These are phyloP conservation scores for Trileptium ribeirensis DNA, from an alignment of 2,888 invertebrate species.

Conservation along the genomic window DNA sequence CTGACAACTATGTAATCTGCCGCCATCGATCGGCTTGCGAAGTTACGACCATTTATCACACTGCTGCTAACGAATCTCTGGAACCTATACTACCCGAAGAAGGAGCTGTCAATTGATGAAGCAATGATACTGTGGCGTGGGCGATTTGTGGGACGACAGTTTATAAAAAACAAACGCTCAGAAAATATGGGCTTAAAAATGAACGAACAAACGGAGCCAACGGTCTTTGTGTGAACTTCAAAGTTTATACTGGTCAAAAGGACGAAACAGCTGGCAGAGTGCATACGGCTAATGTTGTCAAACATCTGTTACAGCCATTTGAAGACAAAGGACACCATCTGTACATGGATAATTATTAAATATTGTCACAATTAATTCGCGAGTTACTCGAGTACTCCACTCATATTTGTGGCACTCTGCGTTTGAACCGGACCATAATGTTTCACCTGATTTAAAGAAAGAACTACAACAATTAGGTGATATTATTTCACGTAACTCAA, in stretches of 20 bases:
- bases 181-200: neutral
- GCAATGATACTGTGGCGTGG: neutral
- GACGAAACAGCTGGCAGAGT: neutral
- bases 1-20: neutral
- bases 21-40: neutral
- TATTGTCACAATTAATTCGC: too few relatives aligned
- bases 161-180: neutral
- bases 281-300: neutral
- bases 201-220: too few relatives aligned
- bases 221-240: neutral
- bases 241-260: neutral
- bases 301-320: neutral
- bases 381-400: too few relatives aligned
- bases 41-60: neutral
- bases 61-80: neutral
- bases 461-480: too few relatives aligned
- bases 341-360: constrained; percentile 4
- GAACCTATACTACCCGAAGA: neutral
- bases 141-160: neutral
- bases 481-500: too few relatives aligned
- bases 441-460: too few relatives aligned
- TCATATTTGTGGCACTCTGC: too few relatives aligned
- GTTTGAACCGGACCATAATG: too few relatives aligned
- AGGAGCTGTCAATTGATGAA: neutral
- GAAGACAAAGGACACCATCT: neutral